Evolutionary conservation across 2,113 vertebrate genomes (phyloP).

Genomic region (Ramphastos sulfuratus): DNA sequence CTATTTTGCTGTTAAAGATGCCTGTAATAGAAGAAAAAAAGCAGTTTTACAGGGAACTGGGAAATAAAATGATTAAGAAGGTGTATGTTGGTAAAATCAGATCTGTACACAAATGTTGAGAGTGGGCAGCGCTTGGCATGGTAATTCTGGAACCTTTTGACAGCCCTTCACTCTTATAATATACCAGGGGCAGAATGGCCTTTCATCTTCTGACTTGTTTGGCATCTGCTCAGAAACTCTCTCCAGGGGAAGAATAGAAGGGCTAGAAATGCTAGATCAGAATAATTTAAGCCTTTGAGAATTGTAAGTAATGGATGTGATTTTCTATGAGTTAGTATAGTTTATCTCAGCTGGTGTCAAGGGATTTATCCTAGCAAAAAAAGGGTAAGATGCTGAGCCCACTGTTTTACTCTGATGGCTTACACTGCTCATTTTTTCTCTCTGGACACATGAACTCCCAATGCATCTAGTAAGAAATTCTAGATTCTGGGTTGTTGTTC

Average conservation of each 20-base stretch:
- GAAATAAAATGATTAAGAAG: background rate
- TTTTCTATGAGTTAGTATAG: background rate
- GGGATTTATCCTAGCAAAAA: background rate
- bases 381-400: background rate
- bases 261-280: background rate
- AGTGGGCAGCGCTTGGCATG: background rate
- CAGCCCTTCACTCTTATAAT: background rate
- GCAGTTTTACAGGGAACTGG: background rate
- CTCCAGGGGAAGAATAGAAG: background rate
- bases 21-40: background rate
- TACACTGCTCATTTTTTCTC: background rate
- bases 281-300: constrained; percentile 3
- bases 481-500: background rate
- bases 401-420: background rate
- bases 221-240: background rate
- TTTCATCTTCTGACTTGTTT: background rate
- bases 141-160: background rate
- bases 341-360: background rate
- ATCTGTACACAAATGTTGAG: background rate
- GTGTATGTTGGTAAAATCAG: background rate
- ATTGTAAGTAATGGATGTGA: background rate
- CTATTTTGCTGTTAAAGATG: background rate
- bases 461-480: background rate
- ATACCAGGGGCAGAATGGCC: background rate
- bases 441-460: background rate